Base-by-base conservation (phyloP, 2,113 vertebrate genomes). In the Phrynosoma platyrhinos region DNA sequence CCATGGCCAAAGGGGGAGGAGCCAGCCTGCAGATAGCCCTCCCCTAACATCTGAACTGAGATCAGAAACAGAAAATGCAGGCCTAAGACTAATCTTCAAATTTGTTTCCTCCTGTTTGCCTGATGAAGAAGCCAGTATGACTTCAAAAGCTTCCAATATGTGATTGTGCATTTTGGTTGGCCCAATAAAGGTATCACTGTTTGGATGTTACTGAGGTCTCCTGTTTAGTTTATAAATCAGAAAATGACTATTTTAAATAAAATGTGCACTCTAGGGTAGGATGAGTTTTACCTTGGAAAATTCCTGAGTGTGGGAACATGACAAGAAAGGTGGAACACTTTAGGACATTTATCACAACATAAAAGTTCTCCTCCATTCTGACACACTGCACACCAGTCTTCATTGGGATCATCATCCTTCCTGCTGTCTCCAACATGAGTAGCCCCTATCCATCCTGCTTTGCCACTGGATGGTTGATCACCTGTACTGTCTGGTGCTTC, bases 301-400 rank as follows among this genome's bases (percentile, higher is more conserved):
- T 92, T 96, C 91, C 95, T 96, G 93, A 98, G 0, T 0, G 97
- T 94, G 85, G 97, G 97, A 90, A 98, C 97, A 4, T 98, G 97
- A 87, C 97, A 98, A 80, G 96, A 95, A 36, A 98, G 96, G 58
- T 98, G 97, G 91, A 98, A 98, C 4, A 98, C 97, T 95, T 98
- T 98, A 78, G 97, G 97, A 89, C 97, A 98, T 86, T 97, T 97
- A 68, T 98, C 97, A 91, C 97, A 98, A 90, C 97, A 98, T 1
- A 98, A 94, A 18, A 98, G 96, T 5, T 98, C 96, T 53, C 97
- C 97, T 89, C 97, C 97, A 6, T 98, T 98, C 84, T 98, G 97
- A 92, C 97, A 98, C 0, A 98, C 97, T 5, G 97, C 97, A 90
- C 97, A 98, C 97, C 97, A 98, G 4, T 98, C 97, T 87, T 98